Evolutionary conservation across 1,140 invertebrate genomes (phyloP).

Genomic region (Macrobrachium rosenbergii): DNA sequence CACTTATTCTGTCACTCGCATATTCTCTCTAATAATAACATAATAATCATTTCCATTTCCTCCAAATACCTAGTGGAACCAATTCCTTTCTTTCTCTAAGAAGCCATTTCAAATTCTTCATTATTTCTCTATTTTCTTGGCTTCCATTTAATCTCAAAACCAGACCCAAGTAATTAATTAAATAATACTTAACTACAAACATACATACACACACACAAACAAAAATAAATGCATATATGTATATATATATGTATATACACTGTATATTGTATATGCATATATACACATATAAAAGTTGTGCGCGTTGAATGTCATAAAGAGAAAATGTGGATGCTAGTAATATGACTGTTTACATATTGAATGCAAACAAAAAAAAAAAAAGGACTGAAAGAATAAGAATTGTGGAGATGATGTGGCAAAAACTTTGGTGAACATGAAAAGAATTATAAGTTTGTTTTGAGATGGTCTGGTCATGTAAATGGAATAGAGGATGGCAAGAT

Average conservation of each 20-base stretch:
- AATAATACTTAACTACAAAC: neutral
- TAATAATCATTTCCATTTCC: too few relatives aligned
- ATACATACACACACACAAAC: neutral
- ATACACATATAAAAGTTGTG: too few relatives aligned
- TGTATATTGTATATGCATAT: too few relatives aligned
- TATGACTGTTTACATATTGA: neutral
- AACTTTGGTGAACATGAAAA: neutral
- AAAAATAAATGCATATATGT: neutral
- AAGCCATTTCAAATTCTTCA: neutral
- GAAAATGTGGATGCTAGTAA: neutral
- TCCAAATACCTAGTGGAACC: too few relatives aligned
- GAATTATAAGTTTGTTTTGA: neutral
- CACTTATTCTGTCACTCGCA: too few relatives aligned
- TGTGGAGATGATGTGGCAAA: too few relatives aligned
- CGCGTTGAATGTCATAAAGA: too few relatives aligned
- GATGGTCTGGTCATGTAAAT: neutral
- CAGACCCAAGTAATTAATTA: neutral
- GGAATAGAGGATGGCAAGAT: too few relatives aligned
- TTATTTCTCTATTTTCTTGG: neutral
- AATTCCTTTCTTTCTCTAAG: too few relatives aligned
- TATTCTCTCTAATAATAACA: too few relatives aligned
- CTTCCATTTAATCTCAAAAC: neutral
- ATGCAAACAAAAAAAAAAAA: neutral
- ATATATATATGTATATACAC: slow-evolving; percentile 5
- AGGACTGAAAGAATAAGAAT: too few relatives aligned